These are phyloP conservation scores for Helarctos malayanus DNA, from an alignment of 2,797 vertebrate species.

Conservation along the genomic window DNA sequence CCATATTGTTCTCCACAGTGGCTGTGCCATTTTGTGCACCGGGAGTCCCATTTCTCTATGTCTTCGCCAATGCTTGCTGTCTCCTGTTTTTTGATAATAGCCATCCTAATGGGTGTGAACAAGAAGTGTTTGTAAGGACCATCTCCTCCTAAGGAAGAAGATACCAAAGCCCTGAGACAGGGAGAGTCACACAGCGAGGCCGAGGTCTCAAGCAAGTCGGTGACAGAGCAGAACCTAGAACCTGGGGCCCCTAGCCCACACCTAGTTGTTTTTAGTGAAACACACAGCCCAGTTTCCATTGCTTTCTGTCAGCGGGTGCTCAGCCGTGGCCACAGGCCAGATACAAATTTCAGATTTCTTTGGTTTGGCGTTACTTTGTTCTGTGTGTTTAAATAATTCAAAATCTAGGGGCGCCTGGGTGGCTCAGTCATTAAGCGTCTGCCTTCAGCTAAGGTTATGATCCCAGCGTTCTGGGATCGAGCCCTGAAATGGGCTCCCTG, in stretches of 20 bases:
- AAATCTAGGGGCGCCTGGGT: neutral
- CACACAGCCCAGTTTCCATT: neutral
- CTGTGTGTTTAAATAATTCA: neutral
- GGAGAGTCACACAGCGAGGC: neutral
- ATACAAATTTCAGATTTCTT: neutral
- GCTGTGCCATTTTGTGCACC: neutral
- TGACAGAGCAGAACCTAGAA: neutral
- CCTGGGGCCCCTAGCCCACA: neutral
- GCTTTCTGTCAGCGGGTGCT: rapidly evolving
- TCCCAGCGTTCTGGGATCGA: no score
- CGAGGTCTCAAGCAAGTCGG: neutral
- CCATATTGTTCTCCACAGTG: neutral
- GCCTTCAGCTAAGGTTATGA: no score
- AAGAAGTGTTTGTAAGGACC: neutral
- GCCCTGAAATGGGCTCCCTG: no score
- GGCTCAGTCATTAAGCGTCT: no score
- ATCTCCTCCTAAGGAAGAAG: neutral
- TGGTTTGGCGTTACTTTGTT: neutral
- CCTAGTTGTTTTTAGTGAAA: neutral
- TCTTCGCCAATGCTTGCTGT: neutral
- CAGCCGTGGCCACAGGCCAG: neutral
- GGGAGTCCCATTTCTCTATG: neutral
- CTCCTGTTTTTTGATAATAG: neutral
- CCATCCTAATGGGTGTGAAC: neutral
- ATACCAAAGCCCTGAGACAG: neutral